phyloP scores from a whole-genome alignment of 1,140 invertebrate species.

The Drosophila nebulosa region DNA sequence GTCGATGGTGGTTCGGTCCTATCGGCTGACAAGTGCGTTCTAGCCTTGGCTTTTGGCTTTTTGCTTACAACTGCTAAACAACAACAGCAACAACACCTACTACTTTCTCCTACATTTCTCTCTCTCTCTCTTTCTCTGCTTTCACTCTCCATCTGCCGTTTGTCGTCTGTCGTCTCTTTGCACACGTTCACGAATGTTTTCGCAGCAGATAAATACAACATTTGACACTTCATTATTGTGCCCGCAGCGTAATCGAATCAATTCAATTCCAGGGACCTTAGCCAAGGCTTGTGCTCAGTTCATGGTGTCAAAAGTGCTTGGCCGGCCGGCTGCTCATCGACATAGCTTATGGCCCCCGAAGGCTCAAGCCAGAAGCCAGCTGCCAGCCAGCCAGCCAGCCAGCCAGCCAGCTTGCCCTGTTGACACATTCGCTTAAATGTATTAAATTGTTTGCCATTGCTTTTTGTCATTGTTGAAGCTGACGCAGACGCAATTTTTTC shows the following conservation, averaged over 20 bases:
- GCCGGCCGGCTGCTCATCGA: conserved; percentile 42
- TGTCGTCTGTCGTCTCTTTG: conserved; percentile 14
- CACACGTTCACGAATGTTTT: conserved; percentile 57
- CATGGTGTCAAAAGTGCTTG: conserved; percentile 73
- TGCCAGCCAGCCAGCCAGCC: conserved; percentile 8
- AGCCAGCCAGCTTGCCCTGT: conserved; percentile 67
- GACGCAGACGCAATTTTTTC: neutral
- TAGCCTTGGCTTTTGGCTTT: conserved; percentile 51
- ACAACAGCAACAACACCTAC: neutral
- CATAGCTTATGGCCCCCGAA: conserved; percentile 1
- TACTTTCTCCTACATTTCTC: neutral
- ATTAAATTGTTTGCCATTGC: conserved; percentile 79
- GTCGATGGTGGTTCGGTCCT: neutral
- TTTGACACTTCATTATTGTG: conserved; percentile 81
- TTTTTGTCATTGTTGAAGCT: conserved; percentile 47
- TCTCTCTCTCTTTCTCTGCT: conserved; percentile 15
- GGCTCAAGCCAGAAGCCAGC: neutral
- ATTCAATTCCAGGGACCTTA: conserved; percentile 60
- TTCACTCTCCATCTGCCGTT: conserved; percentile 16
- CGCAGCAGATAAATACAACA: conserved; percentile 79
- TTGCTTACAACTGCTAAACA: conserved; percentile 37
- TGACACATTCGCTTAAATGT: conserved; percentile 80
- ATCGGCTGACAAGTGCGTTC: conserved; percentile 21
- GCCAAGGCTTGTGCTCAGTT: conserved; percentile 47
- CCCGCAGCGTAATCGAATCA: conserved; percentile 80